Conservation (phyloP, 2,797 vertebrate genomes). For the Melanotaenia parkinsoni region DNA sequence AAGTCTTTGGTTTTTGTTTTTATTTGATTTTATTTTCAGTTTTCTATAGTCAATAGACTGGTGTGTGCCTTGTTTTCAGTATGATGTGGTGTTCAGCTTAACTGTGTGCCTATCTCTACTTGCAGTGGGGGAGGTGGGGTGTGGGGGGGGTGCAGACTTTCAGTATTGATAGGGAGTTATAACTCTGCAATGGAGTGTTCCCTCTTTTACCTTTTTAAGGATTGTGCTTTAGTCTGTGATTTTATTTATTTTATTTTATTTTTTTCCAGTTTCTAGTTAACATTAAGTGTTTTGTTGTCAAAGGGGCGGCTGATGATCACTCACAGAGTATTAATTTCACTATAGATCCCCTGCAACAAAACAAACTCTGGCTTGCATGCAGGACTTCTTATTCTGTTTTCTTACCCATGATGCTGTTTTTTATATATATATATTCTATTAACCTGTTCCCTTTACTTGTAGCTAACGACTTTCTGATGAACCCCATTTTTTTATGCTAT, state of each 20-base stretch:
- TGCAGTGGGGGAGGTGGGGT: conserved; percentile 78
- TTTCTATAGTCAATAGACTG: conserved; percentile 92
- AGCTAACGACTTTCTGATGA: conserved; percentile 43
- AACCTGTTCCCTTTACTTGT: conserved; percentile 69
- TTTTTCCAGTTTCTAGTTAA: conserved; percentile 68
- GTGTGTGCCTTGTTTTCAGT: conserved; percentile 93
- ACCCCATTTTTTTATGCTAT: conserved; percentile 23
- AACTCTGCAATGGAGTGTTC: conserved; percentile 75
- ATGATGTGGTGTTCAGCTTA: conserved; percentile 99
- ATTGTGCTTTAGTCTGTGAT: conserved; percentile 87
- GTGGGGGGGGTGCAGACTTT: conserved; percentile 72
- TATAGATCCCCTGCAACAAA: conserved; percentile 80
- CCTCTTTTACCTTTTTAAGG: conserved; percentile 81
- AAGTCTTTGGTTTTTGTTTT: conserved; percentile 80
- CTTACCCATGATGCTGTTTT: conserved; percentile 75
- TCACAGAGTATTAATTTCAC: conserved; percentile 55
- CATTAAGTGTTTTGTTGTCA: conserved; percentile 81
- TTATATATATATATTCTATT: conserved; percentile 50
- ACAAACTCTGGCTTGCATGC: conserved; percentile 82
- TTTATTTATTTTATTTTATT: conserved; percentile 9
- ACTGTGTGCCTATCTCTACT: conserved; percentile 97
- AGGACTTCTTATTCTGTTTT: conserved; percentile 65
- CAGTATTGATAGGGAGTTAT: conserved; percentile 81
- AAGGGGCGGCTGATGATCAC: conserved; percentile 63
- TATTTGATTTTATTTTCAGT: conserved; percentile 45